phyloP scores from a whole-genome alignment of 2,888 invertebrate species.

The Cynaeus angustus region DNA sequence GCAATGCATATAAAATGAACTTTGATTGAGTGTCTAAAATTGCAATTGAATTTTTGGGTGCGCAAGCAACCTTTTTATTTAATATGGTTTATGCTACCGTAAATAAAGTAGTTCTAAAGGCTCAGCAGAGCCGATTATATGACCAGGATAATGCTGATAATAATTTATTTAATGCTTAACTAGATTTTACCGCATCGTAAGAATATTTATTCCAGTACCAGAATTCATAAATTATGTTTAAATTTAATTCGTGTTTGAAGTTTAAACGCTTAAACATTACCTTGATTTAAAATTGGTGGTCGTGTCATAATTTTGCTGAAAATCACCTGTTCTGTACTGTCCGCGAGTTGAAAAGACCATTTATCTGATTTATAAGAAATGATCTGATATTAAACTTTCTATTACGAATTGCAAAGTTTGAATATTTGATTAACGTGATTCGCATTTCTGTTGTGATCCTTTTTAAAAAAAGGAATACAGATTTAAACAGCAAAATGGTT shows the following conservation, averaged over 20 bases:
- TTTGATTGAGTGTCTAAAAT: background rate
- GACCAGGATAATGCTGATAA: background rate
- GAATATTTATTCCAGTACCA: background rate
- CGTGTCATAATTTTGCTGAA: background rate
- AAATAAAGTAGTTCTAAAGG: background rate
- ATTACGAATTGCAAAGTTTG: no score
- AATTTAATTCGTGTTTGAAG: background rate
- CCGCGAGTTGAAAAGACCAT: background rate
- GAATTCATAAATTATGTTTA: background rate
- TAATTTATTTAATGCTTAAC: background rate
- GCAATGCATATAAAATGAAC: conserved; percentile 4
- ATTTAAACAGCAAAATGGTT: no score
- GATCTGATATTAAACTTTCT: no score
- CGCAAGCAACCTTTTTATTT: background rate
- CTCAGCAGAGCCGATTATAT: background rate
- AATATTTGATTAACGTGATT: no score
- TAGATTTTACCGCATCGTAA: background rate
- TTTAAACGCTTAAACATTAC: background rate
- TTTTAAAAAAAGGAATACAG: no score
- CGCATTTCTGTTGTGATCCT: no score
- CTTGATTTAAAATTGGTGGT: background rate
- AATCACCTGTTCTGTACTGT: conserved; percentile 2
- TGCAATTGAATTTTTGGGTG: conserved; percentile 1
- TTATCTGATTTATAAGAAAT: background rate
- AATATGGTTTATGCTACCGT: background rate